These are phyloP conservation scores for Zelostemma sp. DNA, from an alignment of 1,140 invertebrate genomes.

Conservation along the genomic window DNA sequence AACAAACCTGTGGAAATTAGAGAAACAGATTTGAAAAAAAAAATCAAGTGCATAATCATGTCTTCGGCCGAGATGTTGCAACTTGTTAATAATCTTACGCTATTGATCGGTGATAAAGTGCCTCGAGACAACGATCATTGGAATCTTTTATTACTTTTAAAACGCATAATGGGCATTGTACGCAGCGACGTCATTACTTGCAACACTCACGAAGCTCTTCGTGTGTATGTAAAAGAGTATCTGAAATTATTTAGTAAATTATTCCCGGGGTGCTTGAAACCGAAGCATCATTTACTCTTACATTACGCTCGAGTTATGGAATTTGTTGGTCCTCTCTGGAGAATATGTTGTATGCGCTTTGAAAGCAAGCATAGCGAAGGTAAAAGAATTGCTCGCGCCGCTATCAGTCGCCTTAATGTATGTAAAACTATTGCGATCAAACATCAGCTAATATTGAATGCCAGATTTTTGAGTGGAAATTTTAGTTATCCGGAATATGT, in stretches of 20 bases:
- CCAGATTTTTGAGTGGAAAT: conserved; percentile 5
- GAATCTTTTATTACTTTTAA: conserved; percentile 5
- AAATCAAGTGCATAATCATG: conserved; percentile 14
- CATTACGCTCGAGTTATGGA: conserved; percentile 12
- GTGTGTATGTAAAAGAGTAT: conserved; percentile 3
- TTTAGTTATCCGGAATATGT: neutral
- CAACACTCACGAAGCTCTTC: neutral
- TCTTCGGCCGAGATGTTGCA: conserved; percentile 18
- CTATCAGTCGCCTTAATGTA: conserved; percentile 11
- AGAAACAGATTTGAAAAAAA: conserved; percentile 23
- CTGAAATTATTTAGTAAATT: neutral
- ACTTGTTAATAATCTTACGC: conserved; percentile 7
- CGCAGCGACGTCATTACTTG: neutral
- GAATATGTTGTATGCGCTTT: conserved; percentile 14
- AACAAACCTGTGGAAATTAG: conserved; percentile 15
- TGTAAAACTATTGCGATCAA: conserved; percentile 10
- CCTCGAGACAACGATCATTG: conserved; percentile 6
- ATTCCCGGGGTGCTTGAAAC: conserved; percentile 6
- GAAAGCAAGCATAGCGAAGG: conserved; percentile 11
- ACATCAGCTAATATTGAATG: too few relatives aligned
- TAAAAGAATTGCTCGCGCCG: conserved; percentile 4
- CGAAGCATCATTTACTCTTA: conserved; percentile 15
- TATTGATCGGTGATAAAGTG: conserved; percentile 9
- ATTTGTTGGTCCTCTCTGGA: conserved; percentile 7
- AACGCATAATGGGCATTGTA: conserved; percentile 9